phyloP scores from a whole-genome alignment of 1,140 invertebrate species.

The Drosophila eugracilis region DNA sequence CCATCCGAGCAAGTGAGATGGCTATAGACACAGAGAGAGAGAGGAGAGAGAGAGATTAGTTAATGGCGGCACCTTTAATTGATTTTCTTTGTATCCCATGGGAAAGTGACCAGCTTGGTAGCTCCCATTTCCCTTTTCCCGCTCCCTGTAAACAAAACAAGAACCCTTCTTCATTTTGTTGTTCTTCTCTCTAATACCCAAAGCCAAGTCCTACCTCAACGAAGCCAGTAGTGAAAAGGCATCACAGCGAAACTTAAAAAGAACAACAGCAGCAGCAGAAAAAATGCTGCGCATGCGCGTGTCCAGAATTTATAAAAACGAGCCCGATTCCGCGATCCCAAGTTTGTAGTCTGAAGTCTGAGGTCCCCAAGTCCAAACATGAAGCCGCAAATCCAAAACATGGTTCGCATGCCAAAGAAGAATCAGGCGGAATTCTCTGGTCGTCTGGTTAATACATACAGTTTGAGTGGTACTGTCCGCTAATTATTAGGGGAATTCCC shows the following conservation, averaged over 20 bases:
- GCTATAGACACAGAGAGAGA: not conserved
- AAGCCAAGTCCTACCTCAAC: constrained; percentile 50
- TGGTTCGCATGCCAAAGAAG: constrained; percentile 29
- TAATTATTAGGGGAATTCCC: not conserved
- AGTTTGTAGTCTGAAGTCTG: not conserved
- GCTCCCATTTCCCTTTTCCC: not conserved
- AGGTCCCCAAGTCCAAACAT: constrained; percentile 2
- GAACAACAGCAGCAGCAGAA: constrained; percentile 16
- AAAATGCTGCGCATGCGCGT: constrained; percentile 59
- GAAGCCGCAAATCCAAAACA: constrained; percentile 18
- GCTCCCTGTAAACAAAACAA: not conserved
- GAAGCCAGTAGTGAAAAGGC: constrained; percentile 5
- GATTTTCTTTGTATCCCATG: constrained; percentile 63
- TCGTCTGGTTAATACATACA: not conserved
- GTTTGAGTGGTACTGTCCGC: constrained; percentile 3
- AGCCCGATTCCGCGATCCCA: constrained; percentile 17
- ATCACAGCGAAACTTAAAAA: constrained; percentile 15
- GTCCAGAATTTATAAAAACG: constrained; percentile 26
- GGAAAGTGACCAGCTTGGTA: constrained; percentile 41
- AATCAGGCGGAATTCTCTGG: constrained; percentile 19
- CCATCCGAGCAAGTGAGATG: not conserved
- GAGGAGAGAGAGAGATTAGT: constrained; percentile 12
- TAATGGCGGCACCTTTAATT: constrained; percentile 60
- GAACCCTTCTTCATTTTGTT: not conserved
- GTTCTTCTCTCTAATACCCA: constrained; percentile 10